These are phyloP conservation scores for Phylloscopus collybita DNA, from an alignment of 2,797 vertebrate genomes.

Conservation along the genomic window DNA sequence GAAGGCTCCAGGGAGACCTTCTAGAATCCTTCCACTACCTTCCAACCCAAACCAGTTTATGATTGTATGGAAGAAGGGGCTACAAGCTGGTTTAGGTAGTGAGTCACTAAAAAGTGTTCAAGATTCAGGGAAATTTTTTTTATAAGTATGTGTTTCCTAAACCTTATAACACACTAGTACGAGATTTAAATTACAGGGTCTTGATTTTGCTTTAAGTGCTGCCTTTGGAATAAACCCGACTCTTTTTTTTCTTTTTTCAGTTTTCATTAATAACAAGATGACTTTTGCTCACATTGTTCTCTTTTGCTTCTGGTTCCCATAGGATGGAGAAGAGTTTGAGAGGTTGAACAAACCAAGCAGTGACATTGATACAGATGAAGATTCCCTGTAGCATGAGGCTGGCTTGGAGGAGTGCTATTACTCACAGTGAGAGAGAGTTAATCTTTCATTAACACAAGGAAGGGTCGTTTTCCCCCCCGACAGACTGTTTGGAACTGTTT, in stretches of 20 bases:
- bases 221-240: neutral
- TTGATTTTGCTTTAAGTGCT: neutral
- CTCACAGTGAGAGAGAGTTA: neutral
- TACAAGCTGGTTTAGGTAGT: neutral
- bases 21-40: neutral
- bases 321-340: slow-evolving; percentile 96
- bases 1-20: neutral
- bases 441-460: neutral
- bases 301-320: slow-evolving; percentile 47
- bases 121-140: neutral
- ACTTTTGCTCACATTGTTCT: neutral
- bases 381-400: slow-evolving; percentile 73
- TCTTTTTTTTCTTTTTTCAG: neutral
- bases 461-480: neutral
- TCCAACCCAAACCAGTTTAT: neutral
- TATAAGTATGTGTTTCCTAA: neutral
- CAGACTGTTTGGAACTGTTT: neutral
- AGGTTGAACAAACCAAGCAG: slow-evolving; percentile 87
- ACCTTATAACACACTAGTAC: neutral
- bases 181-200: neutral
- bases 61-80: neutral
- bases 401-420: neutral
- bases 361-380: slow-evolving; percentile 92
- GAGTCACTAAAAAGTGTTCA: neutral
- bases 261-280: neutral